These are phyloP conservation scores for Esox masquinongy DNA, from an alignment of 2,797 vertebrate genomes.

Conservation along the genomic window DNA sequence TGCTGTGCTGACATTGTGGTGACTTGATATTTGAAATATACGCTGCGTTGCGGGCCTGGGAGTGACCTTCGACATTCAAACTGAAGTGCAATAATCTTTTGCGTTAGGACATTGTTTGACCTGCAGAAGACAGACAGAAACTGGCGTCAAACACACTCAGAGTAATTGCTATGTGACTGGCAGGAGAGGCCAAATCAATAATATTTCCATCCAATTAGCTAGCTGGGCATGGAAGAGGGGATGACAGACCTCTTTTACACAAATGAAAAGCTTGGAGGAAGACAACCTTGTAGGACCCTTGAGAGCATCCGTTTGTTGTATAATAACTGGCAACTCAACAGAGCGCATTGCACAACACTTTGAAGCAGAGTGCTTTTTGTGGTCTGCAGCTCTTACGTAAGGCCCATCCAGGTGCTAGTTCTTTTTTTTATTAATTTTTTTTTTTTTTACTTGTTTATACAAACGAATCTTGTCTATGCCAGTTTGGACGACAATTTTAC, in stretches of 20 bases:
- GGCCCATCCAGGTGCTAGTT: background rate
- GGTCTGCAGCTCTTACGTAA: constrained; percentile 7
- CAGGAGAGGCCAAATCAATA: constrained; percentile 49
- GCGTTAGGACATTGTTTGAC: background rate
- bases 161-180: constrained; percentile 36
- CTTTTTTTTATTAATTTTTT: constrained; percentile 15
- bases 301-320: constrained; percentile 26
- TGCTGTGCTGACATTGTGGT: constrained; percentile 11
- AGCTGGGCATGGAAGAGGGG: constrained; percentile 26
- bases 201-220: constrained; percentile 57
- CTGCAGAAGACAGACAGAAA: background rate
- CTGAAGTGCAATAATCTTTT: constrained; percentile 39
- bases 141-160: constrained; percentile 39
- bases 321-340: constrained; percentile 28
- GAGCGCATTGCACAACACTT: constrained; percentile 26
- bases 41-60: constrained; percentile 6
- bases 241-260: constrained; percentile 54
- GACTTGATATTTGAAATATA: constrained; percentile 11
- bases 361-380: constrained; percentile 14
- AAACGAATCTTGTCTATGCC: background rate
- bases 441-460: constrained; percentile 5
- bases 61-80: constrained; percentile 53
- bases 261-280: constrained; percentile 49
- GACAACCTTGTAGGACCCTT: constrained; percentile 40
- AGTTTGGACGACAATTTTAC: background rate